Evolutionary conservation across 1,140 invertebrate genomes (phyloP).

Genomic region (Pseudoatta argentina): DNA sequence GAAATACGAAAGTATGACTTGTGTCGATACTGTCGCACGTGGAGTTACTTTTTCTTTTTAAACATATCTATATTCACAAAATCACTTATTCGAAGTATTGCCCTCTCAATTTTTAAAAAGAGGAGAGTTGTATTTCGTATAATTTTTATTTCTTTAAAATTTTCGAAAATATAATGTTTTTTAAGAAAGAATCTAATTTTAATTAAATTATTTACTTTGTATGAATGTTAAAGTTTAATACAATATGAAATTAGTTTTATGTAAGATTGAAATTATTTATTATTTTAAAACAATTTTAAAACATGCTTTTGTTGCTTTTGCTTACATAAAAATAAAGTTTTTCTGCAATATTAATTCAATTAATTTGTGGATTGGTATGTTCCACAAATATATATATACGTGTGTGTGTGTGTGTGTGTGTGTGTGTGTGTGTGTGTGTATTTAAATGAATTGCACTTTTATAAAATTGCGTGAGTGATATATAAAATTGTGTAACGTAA

Average conservation of each 20-base stretch:
- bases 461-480: slow-evolving; percentile 8
- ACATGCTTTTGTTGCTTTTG: not conserved
- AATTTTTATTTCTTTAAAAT: not conserved
- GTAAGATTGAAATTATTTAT: slow-evolving; percentile 9
- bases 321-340: not conserved
- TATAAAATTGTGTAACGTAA: not conserved
- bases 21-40: not conserved
- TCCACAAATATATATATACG: not conserved
- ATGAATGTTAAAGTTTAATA: not conserved
- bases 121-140: not conserved
- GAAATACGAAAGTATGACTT: not conserved
- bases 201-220: not conserved
- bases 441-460: not conserved
- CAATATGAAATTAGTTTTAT: not conserved
- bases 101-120: not conserved
- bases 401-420: no score
- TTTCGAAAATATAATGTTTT: slow-evolving; percentile 1
- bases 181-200: not conserved
- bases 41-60: not conserved
- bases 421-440: no score
- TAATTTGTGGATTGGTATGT: not conserved
- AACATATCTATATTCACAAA: not conserved
- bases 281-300: not conserved
- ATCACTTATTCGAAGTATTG: not conserved
- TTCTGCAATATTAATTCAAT: slow-evolving; percentile 2